Percentiles rank a stretch among this genome's conserved stretches.
These are phyloP conservation scores for Tenodera sinensis DNA, from an alignment of 2,888 invertebrate species.

Conservation along the genomic window DNA sequence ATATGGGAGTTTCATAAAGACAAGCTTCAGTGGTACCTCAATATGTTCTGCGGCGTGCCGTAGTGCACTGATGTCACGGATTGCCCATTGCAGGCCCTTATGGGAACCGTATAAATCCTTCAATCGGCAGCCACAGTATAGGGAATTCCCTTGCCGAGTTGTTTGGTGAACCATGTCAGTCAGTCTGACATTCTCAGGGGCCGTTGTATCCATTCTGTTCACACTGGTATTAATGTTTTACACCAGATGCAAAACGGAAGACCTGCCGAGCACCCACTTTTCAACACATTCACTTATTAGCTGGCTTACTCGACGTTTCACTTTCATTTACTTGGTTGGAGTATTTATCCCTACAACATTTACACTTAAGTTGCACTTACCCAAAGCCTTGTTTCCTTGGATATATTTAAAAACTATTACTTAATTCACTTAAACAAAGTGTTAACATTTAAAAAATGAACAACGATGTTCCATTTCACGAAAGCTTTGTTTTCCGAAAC, in stretches of 20 bases:
- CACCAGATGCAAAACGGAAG: background rate
- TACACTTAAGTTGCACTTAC: no score
- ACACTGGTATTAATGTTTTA: background rate
- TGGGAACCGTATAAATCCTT: background rate
- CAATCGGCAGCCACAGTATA: background rate
- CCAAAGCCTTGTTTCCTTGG: no score
- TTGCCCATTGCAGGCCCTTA: background rate
- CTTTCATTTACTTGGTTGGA: no score
- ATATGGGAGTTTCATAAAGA: background rate
- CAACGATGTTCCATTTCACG: no score
- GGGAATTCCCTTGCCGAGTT: background rate
- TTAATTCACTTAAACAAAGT: no score
- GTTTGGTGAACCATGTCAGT: background rate
- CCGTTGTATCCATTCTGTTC: background rate
- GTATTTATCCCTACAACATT: no score
- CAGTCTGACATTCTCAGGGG: background rate
- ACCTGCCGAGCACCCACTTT: background rate
- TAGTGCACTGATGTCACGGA: background rate
- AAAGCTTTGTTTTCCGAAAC: no score
- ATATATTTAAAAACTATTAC: no score
- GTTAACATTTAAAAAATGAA: no score
- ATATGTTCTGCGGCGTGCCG: no score
- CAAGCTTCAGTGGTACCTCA: background rate
- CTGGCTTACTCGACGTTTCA: no score
- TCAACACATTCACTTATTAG: no score